Percentiles rank a stretch among this genome's conserved stretches.
phyloP scores from a whole-genome alignment of 2,888 invertebrate genomes.

The Napeogenes sylphis region DNA sequence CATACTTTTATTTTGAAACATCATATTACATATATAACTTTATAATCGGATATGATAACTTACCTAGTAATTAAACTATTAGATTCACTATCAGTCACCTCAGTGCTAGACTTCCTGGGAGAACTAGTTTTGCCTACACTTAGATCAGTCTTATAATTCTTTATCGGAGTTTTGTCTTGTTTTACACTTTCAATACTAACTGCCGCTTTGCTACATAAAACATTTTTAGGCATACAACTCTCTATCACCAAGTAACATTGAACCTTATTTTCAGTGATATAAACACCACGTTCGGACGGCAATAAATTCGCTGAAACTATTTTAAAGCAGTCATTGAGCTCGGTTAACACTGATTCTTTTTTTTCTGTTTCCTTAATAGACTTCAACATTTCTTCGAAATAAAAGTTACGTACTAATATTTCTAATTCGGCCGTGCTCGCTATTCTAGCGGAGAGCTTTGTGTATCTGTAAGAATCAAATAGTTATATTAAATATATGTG shows the following conservation, averaged over 20 bases:
- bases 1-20: not conserved
- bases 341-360: constrained; percentile 70
- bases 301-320: constrained; percentile 73
- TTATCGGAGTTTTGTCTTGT: constrained; percentile 60
- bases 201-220: constrained; percentile 79
- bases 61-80: constrained; percentile 61
- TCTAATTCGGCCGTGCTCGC: constrained; percentile 87
- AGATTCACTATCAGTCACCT: constrained; percentile 44
- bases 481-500: too few species aligned
- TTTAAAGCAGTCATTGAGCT: constrained; percentile 77
- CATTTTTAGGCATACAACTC: constrained; percentile 79
- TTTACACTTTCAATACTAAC: constrained; percentile 79
- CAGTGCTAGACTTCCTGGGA: constrained; percentile 53
- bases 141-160: constrained; percentile 73
- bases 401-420: constrained; percentile 84
- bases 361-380: constrained; percentile 74
- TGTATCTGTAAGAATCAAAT: constrained; percentile 73
- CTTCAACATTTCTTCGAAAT: constrained; percentile 90
- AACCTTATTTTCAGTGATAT: constrained; percentile 67
- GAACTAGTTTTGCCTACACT: constrained; percentile 51
- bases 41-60: constrained; percentile 28
- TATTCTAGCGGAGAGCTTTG: constrained; percentile 87
- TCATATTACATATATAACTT: not conserved
- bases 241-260: constrained; percentile 60
- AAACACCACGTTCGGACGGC: constrained; percentile 74